These are phyloP conservation scores for Ophioninae sp. DNA, from an alignment of 2,888 invertebrate species.

Conservation along the genomic window DNA sequence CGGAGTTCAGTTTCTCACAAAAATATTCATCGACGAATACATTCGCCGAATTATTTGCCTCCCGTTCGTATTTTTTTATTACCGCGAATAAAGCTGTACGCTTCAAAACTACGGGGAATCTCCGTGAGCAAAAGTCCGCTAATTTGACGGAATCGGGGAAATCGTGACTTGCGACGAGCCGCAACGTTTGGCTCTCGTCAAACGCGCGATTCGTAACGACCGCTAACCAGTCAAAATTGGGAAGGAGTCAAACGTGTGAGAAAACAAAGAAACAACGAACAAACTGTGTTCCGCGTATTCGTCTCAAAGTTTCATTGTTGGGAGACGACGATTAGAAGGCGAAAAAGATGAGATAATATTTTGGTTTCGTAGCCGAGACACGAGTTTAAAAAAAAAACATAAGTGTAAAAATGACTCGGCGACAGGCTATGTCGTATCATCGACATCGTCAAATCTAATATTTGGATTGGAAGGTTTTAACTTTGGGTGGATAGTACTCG, in stretches of 20 bases:
- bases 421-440: constrained; percentile 22
- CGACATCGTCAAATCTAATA: constrained; percentile 50
- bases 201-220: constrained; percentile 35
- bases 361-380: constrained; percentile 14
- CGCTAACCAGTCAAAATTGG: constrained; percentile 30
- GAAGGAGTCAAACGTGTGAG: constrained; percentile 19
- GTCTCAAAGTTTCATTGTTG: neutral
- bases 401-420: constrained; percentile 21
- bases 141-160: neutral
- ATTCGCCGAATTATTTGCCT: constrained; percentile 13
- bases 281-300: neutral
- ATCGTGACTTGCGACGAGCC: neutral
- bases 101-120: neutral
- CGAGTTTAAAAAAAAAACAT: constrained; percentile 5
- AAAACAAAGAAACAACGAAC: constrained; percentile 15
- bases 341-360: constrained; percentile 24
- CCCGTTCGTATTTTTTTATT: constrained; percentile 2
- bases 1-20: constrained; percentile 18
- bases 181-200: neutral
- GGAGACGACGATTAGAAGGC: constrained; percentile 26
- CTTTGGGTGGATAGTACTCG: constrained; percentile 57
- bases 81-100: neutral
- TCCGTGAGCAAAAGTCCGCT: neutral
- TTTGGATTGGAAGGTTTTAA: constrained; percentile 70
- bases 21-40: constrained; percentile 24